phyloP scores from a whole-genome alignment of 2,888 invertebrate species.

The Diarsia brunnea region DNA sequence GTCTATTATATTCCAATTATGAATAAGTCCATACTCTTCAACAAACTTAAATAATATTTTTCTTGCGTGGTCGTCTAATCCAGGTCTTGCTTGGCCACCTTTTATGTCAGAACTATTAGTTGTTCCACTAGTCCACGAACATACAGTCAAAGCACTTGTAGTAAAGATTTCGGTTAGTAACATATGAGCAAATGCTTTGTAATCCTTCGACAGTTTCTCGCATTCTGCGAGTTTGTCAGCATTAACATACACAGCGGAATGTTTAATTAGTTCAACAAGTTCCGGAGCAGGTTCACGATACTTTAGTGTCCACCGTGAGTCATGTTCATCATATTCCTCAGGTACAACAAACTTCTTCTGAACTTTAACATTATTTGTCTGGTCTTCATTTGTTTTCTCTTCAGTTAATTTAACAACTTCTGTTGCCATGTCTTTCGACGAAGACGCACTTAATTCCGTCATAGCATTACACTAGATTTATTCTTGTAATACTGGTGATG shows the following conservation, averaged over 20 bases:
- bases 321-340: conserved; percentile 12
- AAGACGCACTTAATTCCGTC: background rate
- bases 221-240: conserved; percentile 4
- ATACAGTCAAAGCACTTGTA: conserved; percentile 9
- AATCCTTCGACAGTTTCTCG: background rate
- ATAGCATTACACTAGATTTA: background rate
- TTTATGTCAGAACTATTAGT: background rate
- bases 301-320: conserved; percentile 31
- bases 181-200: background rate
- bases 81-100: background rate
- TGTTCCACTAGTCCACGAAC: conserved; percentile 1
- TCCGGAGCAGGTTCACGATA: conserved; percentile 9
- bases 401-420: background rate
- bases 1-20: conserved; percentile 3
- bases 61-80: conserved; percentile 16
- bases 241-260: conserved; percentile 12
- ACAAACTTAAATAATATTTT: conserved; percentile 7
- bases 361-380: background rate
- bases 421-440: background rate
- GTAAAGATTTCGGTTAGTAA: conserved; percentile 22
- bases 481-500: background rate
- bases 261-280: conserved; percentile 10
- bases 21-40: background rate
- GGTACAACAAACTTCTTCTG: conserved; percentile 4
- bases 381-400: background rate